Percentiles rank a stretch among this genome's conserved stretches.
Evolutionary conservation across 1,140 invertebrate species (phyloP).

Genomic region (Drepana arcuata): DNA sequence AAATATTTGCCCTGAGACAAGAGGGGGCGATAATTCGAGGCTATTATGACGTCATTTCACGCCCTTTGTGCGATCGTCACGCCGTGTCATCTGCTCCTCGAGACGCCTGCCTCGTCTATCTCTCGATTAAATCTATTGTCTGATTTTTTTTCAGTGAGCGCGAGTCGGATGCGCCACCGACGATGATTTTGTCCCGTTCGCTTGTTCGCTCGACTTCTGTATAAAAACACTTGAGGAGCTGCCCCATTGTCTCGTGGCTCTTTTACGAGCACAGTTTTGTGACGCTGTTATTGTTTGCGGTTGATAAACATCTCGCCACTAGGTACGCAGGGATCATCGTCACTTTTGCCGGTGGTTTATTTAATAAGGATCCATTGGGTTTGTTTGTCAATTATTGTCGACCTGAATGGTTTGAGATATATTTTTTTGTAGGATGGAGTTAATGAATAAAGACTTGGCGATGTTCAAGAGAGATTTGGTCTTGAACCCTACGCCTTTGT

Average conservation of each 20-base stretch:
- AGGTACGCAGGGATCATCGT: slow-evolving; percentile 64
- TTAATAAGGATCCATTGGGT: slow-evolving; percentile 50
- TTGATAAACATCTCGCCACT: slow-evolving; percentile 69
- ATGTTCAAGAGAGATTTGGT: slow-evolving; percentile 29
- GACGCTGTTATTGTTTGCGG: slow-evolving; percentile 69
- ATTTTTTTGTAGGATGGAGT: slow-evolving; percentile 44
- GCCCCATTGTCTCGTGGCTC: slow-evolving; percentile 60
- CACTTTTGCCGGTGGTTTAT: slow-evolving; percentile 52
- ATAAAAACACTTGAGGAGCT: slow-evolving; percentile 63
- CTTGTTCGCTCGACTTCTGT: slow-evolving; percentile 53
- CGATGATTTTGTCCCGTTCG: slow-evolving; percentile 64
- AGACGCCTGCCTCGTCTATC: slow-evolving; percentile 65
- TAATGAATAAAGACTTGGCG: slow-evolving; percentile 45
- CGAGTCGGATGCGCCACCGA: slow-evolving; percentile 67
- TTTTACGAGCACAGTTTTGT: slow-evolving; percentile 68
- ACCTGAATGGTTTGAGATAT: slow-evolving; percentile 33
- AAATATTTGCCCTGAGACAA: slow-evolving; percentile 71
- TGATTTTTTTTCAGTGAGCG: slow-evolving; percentile 57
- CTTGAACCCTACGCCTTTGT: slow-evolving; percentile 17
- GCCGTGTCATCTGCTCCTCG: slow-evolving; percentile 66
- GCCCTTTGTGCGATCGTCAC: slow-evolving; percentile 67
- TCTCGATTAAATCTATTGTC: slow-evolving; percentile 70
- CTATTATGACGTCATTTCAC: slow-evolving; percentile 71
- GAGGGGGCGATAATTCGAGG: slow-evolving; percentile 70
- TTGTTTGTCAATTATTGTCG: slow-evolving; percentile 51